phyloP scores from a whole-genome alignment of 2,888 invertebrate genomes.

The Aleiodes leptofemur region DNA sequence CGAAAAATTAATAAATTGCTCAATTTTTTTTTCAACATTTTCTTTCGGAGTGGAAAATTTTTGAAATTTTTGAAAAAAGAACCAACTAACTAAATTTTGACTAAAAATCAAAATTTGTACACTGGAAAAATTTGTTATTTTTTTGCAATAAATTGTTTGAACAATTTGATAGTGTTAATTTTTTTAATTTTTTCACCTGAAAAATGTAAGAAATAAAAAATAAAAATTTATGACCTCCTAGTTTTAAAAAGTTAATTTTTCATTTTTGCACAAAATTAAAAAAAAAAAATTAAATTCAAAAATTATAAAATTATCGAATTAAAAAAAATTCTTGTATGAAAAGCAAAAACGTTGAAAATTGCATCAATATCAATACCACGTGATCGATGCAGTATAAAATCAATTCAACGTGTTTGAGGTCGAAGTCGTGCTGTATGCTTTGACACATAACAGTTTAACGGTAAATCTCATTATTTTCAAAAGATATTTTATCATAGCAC shows the following conservation, averaged over 20 bases:
- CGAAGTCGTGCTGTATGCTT: slow-evolving; percentile 43
- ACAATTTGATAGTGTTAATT: too few relatives aligned
- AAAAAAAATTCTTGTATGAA: too few relatives aligned
- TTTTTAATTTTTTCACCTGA: too few relatives aligned
- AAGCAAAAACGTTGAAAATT: slow-evolving; percentile 40
- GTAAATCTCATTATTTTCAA: slow-evolving; percentile 26
- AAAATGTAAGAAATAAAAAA: too few relatives aligned
- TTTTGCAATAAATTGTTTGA: neutral
- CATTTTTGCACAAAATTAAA: slow-evolving; percentile 32
- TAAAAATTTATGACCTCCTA: neutral
- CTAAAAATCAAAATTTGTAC: too few relatives aligned
- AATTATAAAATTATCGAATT: too few relatives aligned
- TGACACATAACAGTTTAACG: slow-evolving; percentile 21
- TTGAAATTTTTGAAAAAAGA: slow-evolving; percentile 13
- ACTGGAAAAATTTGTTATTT: too few relatives aligned
- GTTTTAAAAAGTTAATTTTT: slow-evolving; percentile 1
- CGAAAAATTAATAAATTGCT: neutral
- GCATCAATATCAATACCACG: slow-evolving; percentile 51
- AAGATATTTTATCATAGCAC: neutral
- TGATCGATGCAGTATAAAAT: slow-evolving; percentile 31
- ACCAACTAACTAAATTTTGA: too few relatives aligned
- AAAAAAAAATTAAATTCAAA: too few relatives aligned
- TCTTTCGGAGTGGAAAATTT: neutral
- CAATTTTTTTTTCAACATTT: neutral
- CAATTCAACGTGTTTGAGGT: slow-evolving; percentile 18